Evolutionary conservation across 92 coral and sea anemone species (phyloP), one percentile per base, ranked within the genome.

Genomic region (Anthopleura xanthogrammica): DNA sequence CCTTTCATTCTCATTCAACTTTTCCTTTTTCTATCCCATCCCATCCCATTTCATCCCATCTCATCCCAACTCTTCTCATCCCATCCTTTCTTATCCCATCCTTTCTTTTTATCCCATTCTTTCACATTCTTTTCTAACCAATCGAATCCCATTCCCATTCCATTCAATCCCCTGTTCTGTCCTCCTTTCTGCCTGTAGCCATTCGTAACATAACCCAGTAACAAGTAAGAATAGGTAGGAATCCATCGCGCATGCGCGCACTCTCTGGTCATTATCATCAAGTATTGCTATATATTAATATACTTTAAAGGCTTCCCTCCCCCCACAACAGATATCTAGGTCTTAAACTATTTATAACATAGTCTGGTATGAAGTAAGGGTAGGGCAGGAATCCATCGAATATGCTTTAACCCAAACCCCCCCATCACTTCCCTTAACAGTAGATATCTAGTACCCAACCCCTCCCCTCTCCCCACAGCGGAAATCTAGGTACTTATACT

Each of bases 281-380:
- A 46, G 50, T 46, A 46, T 46, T 46, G 9, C 36, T 29, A 46
- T 46, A 46, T 46, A 9, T 46, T 9, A 9, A 46, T 46, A 46
- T 46, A 46, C 50, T 46, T 46, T 46, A 29, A 29, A 29, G 36
- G 36, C 3, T 11, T 58, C 80, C 80, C 0, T 65, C 80, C 80
- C 80, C 19, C 60, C 80, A 58, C 80, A 20, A 8, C 7, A 77
- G 60, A 23, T 16, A 77, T 48, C 40, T 77, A 96, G 42, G 99
- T 96, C 99, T 94, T 6, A 89, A 80, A 60, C 99, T 96, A 77
- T 96, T 94, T 39, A 93, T 85, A 40, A 96, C 93, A 88, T 84
- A 96, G 39, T 82, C 95, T 2, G 99, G 99, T 68, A 92, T 77
- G 72, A 96, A 86, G 82, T 94, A 96, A 12, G 99, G 98, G 72